Evolutionary conservation across 64 coral and sea anemone genomes (phyloP), one percentile per base, ranked within the genome.

Genomic region (Stylophora pistillata): DNA sequence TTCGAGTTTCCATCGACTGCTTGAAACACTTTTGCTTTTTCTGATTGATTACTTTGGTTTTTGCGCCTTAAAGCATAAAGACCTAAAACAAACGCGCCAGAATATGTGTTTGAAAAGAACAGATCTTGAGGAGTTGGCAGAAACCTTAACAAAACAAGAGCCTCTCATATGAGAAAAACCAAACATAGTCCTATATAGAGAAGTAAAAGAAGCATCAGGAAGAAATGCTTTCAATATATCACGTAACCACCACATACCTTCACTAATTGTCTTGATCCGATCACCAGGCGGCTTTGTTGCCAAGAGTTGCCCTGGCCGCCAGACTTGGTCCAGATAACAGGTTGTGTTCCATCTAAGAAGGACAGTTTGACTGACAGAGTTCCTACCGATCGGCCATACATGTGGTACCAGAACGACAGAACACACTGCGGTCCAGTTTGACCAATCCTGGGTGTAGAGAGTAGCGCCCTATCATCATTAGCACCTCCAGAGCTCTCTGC

Each of bases 331-430:
- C 95, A 97, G 0, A 97, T 55, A 4, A 90, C 21, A 34, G 91
- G 88, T 20, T 91, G 56, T 1, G 91, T 86, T 21, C 87, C 87
- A 60, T 97, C 95, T 21, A 89, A 21, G 68, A 97, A 89, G 47
- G 85, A 27, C 13, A 82, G 84, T 62, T 97, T 90, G 4, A 97
- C 91, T 30, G 95, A 97, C 5, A 97, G 88, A 4, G 91, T 90
- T 26, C 95, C 95, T 18, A 97, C 75, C 18, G 47, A 34, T 21
- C 15, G 47, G 4, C 95, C 95, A 53, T 61, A 87, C 95, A 97
- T 97, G 82, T 97, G 95, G 62, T 97, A 97, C 95, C 95, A 97
- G 91, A 97, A 97, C 9, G 87, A 93, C 1, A 97, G 60, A n/a
- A 88, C 68, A 54, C 95, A 97, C n/a, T 97, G 71, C 59, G 95